A percentile compares a stretch with the other conserved stretches of the same genome.
These are phyloP conservation scores for Wiebesia pumilae DNA, from an alignment of 1,140 invertebrate species.

Conservation along the genomic window DNA sequence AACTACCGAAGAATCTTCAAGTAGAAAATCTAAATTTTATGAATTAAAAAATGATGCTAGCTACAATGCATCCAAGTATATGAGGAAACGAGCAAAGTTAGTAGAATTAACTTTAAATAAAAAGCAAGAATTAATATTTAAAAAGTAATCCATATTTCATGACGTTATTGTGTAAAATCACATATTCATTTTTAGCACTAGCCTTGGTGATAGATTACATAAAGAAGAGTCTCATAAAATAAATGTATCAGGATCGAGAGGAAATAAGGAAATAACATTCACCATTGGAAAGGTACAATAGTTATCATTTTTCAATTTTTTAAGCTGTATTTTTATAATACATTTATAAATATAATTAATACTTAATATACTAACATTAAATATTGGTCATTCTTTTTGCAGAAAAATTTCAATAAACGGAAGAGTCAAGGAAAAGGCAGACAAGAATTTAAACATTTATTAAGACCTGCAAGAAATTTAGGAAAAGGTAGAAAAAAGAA, in stretches of 20 bases:
- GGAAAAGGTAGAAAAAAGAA: constrained; percentile 59
- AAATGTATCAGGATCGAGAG: constrained; percentile 78
- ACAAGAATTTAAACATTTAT: constrained; percentile 82
- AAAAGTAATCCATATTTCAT: too few relatives aligned
- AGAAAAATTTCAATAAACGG: constrained; percentile 55
- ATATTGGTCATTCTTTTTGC: neutral
- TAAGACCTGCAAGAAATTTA: constrained; percentile 79
- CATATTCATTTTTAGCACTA: constrained; percentile 75
- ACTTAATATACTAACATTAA: neutral
- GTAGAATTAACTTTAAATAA: constrained; percentile 47
- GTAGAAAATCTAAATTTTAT: constrained; percentile 78
- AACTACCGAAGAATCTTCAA: constrained; percentile 61
- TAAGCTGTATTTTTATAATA: neutral
- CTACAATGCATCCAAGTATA: constrained; percentile 74
- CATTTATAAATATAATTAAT: neutral
- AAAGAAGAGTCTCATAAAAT: constrained; percentile 76
- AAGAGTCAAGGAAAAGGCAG: constrained; percentile 75
- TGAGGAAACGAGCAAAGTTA: constrained; percentile 76
- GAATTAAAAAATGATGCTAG: constrained; percentile 80
- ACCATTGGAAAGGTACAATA: constrained; percentile 76
- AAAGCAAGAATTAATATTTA: too few relatives aligned
- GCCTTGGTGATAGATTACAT: constrained; percentile 82
- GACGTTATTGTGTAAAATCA: neutral
- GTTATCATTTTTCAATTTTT: neutral
- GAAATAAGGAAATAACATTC: constrained; percentile 88